phyloP scores from a whole-genome alignment of 2,888 invertebrate genomes.

The Proisotoma minuta region DNA sequence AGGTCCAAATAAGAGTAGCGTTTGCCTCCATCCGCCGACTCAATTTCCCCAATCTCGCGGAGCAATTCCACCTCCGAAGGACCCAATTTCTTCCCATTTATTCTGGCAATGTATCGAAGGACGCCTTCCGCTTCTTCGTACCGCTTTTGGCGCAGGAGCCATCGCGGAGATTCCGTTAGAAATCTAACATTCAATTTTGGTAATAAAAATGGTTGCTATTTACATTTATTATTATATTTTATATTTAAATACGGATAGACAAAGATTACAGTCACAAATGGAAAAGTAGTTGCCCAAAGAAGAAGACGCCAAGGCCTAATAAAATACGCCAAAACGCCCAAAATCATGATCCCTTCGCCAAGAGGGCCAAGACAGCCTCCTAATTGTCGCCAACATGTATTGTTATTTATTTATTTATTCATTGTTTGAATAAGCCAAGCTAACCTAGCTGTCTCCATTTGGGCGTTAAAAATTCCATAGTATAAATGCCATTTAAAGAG shows the following conservation, averaged over 20 bases:
- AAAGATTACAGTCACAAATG: constrained; percentile 36
- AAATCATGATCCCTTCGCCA: constrained; percentile 40
- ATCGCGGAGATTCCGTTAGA: constrained; percentile 43
- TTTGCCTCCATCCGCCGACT: constrained; percentile 12
- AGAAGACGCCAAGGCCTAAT: constrained; percentile 42
- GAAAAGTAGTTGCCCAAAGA: constrained; percentile 32
- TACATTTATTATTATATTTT: background rate
- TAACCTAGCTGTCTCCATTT: constrained; percentile 40
- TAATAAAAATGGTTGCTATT: background rate
- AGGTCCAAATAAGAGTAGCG: constrained; percentile 40
- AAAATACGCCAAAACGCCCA: constrained; percentile 37
- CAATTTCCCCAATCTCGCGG: constrained; percentile 30
- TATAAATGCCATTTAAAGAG: constrained; percentile 36
- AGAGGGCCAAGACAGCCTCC: constrained; percentile 39
- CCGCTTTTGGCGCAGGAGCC: constrained; percentile 36
- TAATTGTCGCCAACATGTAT: background rate
- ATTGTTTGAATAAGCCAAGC: background rate
- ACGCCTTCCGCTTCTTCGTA: constrained; percentile 37
- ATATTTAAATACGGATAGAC: constrained; percentile 33
- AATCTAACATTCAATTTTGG: constrained; percentile 20
- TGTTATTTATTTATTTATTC: background rate
- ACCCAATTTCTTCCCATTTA: constrained; percentile 29
- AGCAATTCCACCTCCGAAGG: constrained; percentile 18
- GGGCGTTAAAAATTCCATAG: constrained; percentile 45
- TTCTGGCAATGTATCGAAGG: constrained; percentile 38